phyloP scores from a whole-genome alignment of 2,113 vertebrate species.

The Trachemys scripta region DNA sequence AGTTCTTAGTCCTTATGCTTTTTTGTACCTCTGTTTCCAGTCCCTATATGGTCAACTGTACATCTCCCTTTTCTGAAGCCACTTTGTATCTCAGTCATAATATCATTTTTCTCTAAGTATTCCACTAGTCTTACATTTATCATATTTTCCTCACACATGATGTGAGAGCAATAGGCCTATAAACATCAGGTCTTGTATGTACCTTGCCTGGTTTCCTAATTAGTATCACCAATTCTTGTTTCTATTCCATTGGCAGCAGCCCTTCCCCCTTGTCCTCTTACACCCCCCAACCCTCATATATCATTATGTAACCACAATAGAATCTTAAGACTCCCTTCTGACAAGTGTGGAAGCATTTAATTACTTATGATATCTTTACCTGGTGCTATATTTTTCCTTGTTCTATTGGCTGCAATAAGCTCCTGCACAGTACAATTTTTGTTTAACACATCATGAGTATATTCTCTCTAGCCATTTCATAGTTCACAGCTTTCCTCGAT shows the following conservation, averaged over 20 bases:
- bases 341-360: neutral
- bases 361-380: neutral
- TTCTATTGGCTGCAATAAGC: too few relatives aligned
- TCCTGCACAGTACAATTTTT: too few relatives aligned
- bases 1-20: neutral
- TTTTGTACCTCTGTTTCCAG: neutral
- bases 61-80: neutral
- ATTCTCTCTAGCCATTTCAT: too few relatives aligned
- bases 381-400: too few relatives aligned
- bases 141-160: neutral
- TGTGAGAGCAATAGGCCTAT: neutral
- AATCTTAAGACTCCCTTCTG: neutral
- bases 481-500: too few relatives aligned
- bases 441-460: too few relatives aligned
- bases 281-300: neutral
- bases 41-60: neutral
- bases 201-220: neutral
- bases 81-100: neutral
- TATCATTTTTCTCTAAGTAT: neutral
- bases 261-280: neutral
- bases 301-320: neutral
- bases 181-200: neutral
- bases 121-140: neutral
- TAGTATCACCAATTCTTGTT: neutral
- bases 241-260: neutral